Conservation (phyloP, 1,140 invertebrate genomes). For the Aplysia californica region DNA sequence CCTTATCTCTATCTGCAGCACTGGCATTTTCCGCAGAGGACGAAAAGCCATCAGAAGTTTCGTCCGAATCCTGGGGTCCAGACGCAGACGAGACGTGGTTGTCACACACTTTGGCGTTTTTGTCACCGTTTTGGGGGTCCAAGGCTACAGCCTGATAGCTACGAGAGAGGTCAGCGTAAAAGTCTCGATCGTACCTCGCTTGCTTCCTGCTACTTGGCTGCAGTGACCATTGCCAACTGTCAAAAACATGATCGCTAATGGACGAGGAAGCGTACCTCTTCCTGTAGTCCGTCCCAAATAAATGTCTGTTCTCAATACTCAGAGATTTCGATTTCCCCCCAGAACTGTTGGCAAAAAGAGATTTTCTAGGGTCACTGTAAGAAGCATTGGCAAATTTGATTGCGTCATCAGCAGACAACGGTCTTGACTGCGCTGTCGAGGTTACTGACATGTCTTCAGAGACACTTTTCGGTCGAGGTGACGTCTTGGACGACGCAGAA, state of each 20-base stretch:
- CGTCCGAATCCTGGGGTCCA: neutral
- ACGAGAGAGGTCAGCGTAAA: conserved; percentile 15
- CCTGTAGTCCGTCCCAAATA: no score
- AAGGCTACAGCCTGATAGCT: neutral
- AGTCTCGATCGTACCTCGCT: conserved; percentile 1
- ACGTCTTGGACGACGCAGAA: neutral
- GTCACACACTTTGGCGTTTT: neutral
- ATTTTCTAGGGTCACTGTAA: neutral
- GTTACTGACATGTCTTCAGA: conserved; percentile 3
- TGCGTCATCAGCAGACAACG: conserved; percentile 24
- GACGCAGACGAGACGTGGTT: conserved; percentile 8
- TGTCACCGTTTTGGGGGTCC: neutral
- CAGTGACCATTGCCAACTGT: neutral
- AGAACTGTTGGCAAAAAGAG: no score
- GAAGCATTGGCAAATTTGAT: neutral
- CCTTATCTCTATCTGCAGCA: no score
- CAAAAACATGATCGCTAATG: neutral
- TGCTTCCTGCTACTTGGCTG: neutral
- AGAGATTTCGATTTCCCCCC: no score
- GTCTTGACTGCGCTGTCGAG: conserved; percentile 4
- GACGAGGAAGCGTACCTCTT: neutral
- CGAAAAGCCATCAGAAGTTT: neutral
- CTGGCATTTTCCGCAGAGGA: no score
- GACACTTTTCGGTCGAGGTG: conserved; percentile 3
- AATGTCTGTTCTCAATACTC: no score